phyloP scores from a whole-genome alignment of 2,797 vertebrate species.

The Platyrinchus mystaceus region DNA sequence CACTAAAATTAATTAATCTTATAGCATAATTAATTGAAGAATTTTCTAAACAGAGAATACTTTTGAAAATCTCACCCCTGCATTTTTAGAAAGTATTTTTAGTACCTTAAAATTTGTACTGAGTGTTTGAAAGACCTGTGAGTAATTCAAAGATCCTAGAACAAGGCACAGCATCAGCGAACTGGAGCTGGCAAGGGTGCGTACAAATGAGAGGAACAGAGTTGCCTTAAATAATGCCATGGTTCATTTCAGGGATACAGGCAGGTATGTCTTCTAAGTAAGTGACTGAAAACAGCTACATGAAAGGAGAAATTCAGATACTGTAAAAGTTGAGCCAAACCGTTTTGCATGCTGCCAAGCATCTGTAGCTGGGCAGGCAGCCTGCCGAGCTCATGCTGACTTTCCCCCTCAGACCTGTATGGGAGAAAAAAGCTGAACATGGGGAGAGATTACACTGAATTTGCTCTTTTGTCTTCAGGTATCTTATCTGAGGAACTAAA shows the following conservation, averaged over 20 bases:
- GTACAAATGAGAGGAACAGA: background rate
- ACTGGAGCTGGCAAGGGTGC: background rate
- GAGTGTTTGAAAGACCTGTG: background rate
- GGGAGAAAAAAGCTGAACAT: background rate
- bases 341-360: background rate
- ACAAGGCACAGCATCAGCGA: background rate
- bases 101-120: background rate
- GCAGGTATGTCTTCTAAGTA: background rate
- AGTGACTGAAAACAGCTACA: background rate
- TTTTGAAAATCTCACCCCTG: background rate
- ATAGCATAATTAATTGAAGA: background rate
- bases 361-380: background rate
- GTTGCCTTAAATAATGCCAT: background rate
- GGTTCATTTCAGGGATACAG: background rate
- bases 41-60: background rate
- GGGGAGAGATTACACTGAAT: background rate
- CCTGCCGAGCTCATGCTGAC: background rate
- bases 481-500: background rate
- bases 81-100: background rate
- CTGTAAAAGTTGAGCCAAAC: background rate
- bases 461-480: background rate
- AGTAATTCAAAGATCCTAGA: background rate
- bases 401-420: background rate
- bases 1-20: background rate
- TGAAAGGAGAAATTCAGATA: background rate